Conservation (phyloP, 2,797 vertebrate genomes). For the Chiloscyllium punctatum region DNA sequence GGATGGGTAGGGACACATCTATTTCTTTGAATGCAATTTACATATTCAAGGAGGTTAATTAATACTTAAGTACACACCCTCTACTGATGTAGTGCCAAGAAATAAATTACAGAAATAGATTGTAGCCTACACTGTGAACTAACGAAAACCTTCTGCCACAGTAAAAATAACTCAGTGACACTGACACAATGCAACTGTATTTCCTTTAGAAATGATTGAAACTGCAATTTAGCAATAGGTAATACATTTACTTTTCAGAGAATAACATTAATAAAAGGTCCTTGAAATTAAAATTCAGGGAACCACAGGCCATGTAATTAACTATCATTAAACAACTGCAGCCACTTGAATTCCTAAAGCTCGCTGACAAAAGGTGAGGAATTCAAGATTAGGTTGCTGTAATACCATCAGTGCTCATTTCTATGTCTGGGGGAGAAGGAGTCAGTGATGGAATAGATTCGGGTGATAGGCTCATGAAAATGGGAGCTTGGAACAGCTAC, state of each 20-base stretch:
- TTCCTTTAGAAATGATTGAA: neutral
- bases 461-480: neutral
- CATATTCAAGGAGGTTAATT: conserved; percentile 15
- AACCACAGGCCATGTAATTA: neutral
- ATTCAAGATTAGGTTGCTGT: neutral
- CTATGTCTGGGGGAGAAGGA: neutral
- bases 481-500: neutral
- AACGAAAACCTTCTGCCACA: neutral
- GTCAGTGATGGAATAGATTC: neutral
- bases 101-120: neutral
- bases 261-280: neutral
- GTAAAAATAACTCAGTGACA: neutral
- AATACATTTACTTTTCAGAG: neutral
- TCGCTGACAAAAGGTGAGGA: neutral
- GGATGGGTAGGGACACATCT: neutral
- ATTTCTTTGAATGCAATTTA: conserved; percentile 4
- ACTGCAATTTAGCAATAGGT: neutral
- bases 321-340: too few species aligned
- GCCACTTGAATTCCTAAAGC: neutral
- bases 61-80: neutral
- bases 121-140: neutral
- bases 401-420: too few species aligned
- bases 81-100: neutral
- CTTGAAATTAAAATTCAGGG: neutral
- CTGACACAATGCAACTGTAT: neutral